A percentile compares a stretch with the other conserved stretches of the same genome.
Conservation (phyloP, 2,888 invertebrate genomes). For the Penaeus monodon region DNA sequence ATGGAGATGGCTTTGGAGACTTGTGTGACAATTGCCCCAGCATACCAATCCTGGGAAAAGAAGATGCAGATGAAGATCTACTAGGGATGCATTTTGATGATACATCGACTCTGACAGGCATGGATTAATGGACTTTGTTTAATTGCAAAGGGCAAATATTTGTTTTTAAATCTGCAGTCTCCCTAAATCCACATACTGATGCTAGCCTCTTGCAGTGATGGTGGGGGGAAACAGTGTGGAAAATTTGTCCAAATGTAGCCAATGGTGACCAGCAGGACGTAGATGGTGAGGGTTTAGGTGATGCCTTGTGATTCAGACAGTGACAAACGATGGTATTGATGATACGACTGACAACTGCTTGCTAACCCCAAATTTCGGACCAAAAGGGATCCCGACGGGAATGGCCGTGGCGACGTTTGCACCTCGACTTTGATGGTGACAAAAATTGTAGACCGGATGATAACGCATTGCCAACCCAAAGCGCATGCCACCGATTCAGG, state of each 20-base stretch:
- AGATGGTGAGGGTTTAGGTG: conserved; percentile 80
- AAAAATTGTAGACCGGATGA: too few species aligned
- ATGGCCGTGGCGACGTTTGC: conserved; percentile 86
- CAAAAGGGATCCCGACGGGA: conserved; percentile 82
- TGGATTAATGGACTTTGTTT: too few species aligned
- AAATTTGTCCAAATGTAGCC: conserved; percentile 85
- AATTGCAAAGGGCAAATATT: too few species aligned
- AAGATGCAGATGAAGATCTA: too few species aligned
- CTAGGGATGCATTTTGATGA: too few species aligned
- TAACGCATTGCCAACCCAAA: conserved; percentile 93
- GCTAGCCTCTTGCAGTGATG: conserved; percentile 77
- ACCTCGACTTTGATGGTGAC: conserved; percentile 88
- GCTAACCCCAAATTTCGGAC: conserved; percentile 80
- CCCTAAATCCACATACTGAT: too few species aligned
- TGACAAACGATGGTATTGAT: conserved; percentile 65
- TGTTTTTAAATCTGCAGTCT: too few species aligned
- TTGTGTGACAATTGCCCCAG: conserved; percentile 81
- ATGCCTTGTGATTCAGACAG: conserved; percentile 66
- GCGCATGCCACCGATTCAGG: conserved; percentile 90
- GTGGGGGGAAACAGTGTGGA: conserved; percentile 87
- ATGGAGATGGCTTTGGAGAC: conserved; percentile 71
- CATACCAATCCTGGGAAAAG: too few species aligned
- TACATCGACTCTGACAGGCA: too few species aligned
- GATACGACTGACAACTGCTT: conserved; percentile 72
- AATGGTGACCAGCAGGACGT: conserved; percentile 91